phyloP scores from a whole-genome alignment of 2,113 vertebrate species.

The Nothobranchius furzeri region DNA sequence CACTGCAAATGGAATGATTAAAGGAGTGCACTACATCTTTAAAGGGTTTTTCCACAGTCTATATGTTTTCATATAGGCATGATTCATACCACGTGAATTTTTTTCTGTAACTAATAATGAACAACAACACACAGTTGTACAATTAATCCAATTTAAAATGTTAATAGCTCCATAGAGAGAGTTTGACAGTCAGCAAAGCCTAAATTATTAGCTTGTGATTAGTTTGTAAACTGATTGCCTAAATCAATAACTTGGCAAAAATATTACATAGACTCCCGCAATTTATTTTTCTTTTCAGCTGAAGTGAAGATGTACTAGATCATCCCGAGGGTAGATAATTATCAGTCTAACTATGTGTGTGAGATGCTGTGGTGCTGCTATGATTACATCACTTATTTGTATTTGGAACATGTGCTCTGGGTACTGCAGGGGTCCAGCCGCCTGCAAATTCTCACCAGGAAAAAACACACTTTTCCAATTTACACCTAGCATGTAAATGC shows the following conservation, averaged over 20 bases:
- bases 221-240: not conserved
- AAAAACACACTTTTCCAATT: not conserved
- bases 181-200: not conserved
- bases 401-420: not conserved
- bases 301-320: not conserved
- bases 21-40: no score
- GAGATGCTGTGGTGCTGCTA: not conserved
- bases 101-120: no score
- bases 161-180: no score
- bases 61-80: no score
- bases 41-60: no score
- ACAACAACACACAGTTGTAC: no score
- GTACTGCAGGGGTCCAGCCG: not conserved
- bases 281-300: not conserved
- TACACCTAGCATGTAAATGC: not conserved
- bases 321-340: not conserved
- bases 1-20: no score
- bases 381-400: not conserved
- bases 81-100: no score
- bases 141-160: no score
- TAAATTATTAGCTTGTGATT: not conserved
- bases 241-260: constrained; percentile 3
- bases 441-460: not conserved
- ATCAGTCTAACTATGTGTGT: not conserved
- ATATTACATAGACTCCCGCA: not conserved